These are phyloP conservation scores for Sialia sialis DNA, from an alignment of 2,113 vertebrate species.

Conservation along the genomic window DNA sequence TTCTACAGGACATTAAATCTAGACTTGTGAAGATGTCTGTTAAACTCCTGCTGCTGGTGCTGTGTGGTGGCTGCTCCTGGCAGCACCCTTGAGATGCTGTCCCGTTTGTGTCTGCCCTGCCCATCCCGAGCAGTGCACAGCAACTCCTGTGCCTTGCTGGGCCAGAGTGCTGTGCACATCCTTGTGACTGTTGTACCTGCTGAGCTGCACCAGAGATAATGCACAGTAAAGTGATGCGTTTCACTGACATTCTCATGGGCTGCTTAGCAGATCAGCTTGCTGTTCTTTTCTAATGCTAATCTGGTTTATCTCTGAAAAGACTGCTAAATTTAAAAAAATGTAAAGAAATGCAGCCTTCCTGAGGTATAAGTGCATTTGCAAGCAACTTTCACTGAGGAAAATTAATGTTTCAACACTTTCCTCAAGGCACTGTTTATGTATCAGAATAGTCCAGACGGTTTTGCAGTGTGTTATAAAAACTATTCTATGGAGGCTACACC, in stretches of 20 bases:
- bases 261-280: not conserved
- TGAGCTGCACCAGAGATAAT: not conserved
- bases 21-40: not conserved
- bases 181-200: not conserved
- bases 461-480: not conserved
- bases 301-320: not conserved
- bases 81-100: not conserved
- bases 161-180: conserved; percentile 1
- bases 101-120: not conserved
- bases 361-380: not conserved
- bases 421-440: not conserved
- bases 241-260: not conserved
- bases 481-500: not conserved
- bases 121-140: not conserved
- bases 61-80: too few relatives aligned
- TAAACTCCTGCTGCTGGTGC: not conserved
- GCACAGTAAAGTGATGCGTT: not conserved
- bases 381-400: not conserved
- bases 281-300: not conserved
- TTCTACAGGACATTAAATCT: not conserved
- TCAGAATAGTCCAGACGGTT: not conserved
- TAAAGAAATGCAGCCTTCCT: not conserved
- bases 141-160: not conserved
- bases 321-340: too few relatives aligned
- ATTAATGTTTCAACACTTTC: not conserved